Evolutionary conservation across 2,113 vertebrate species (phyloP).

Genomic region (Aphyosemion australe): DNA sequence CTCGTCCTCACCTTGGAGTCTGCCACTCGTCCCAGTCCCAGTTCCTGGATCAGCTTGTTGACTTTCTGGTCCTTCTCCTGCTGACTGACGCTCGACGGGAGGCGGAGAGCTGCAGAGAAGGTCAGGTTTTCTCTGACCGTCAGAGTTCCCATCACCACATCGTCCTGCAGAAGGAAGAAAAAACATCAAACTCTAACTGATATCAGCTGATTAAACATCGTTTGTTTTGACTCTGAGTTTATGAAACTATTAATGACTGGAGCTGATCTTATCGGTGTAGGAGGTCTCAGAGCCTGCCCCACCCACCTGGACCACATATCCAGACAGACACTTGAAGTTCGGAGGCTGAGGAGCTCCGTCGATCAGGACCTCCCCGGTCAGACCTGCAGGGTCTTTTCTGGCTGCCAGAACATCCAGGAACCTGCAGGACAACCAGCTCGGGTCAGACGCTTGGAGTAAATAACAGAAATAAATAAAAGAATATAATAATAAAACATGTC

Average conservation of each 20-base stretch:
- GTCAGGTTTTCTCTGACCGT: slow-evolving; percentile 92
- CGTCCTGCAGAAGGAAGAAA: slow-evolving; percentile 78
- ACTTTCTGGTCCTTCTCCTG: slow-evolving; percentile 83
- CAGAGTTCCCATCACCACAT: slow-evolving; percentile 94
- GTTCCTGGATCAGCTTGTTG: slow-evolving; percentile 83
- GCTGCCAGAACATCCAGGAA: slow-evolving; percentile 83
- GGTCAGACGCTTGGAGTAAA: background rate
- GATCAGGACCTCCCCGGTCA: slow-evolving; percentile 79
- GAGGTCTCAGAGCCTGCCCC: background rate
- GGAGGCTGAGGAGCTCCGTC: slow-evolving; percentile 88
- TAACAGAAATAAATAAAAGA: too few relatives aligned
- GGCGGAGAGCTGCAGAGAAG: slow-evolving; percentile 92
- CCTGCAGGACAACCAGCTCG: slow-evolving; percentile 52
- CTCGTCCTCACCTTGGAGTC: slow-evolving; percentile 82
- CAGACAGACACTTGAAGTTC: slow-evolving; percentile 93
- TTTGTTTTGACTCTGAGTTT: too few relatives aligned
- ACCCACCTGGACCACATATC: slow-evolving; percentile 92
- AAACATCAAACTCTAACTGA: background rate
- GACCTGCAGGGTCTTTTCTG: slow-evolving; percentile 78
- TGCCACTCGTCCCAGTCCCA: slow-evolving; percentile 90
- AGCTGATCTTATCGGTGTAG: too few relatives aligned
- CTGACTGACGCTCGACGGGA: slow-evolving; percentile 79
- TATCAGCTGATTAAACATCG: background rate
- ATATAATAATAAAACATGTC: too few relatives aligned
- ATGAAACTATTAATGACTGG: too few relatives aligned